Evolutionary conservation across 2,888 invertebrate species (phyloP), one percentile per base, ranked within the genome.

Genomic region (Aleiodes testaceus): DNA sequence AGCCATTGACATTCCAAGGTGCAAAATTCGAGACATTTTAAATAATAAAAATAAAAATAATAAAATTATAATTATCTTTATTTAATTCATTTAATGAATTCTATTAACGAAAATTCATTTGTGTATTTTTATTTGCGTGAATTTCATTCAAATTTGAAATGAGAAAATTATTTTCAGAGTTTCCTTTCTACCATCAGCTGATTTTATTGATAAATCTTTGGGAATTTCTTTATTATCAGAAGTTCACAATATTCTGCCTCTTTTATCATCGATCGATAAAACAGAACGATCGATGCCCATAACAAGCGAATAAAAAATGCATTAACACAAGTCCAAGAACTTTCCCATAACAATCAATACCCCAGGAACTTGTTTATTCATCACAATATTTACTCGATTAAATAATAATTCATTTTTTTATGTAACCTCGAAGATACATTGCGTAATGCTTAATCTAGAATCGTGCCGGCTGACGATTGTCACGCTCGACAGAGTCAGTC

Each of bases 1-100:
- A 84, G 81, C 83, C 85, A 77, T 74, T 79, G 65, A 70, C 73
- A 74, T 66, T 66, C 30, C 73, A 66, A 72, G 74, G 70, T 74
- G 75, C 74, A 70, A 70, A 74, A 75, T 70, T 30, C 30, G 1
- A 26, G 30, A 7, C 26, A 55, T 55, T 55, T 30, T 0, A 30
- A 55, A 1, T 14, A 53, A 26, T 22, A 12, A 22, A 36, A 36
- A 20, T 3, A 53, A 12, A 80, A 81, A 80, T 77, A 80, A 80
- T 74, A 80, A 79, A 74, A 63, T 55, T 64, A 14, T 67, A 59
- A 69, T n/a, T n/a, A n/a, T n/a, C n/a, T n/a, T n/a, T n/a, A n/a
- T n/a, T n/a, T n/a, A n/a, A n/a, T n/a, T n/a, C n/a, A n/a, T n/a
- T n/a, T n/a, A n/a, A n/a, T n/a, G n/a, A 26, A 26, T 26, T 26